Evolutionary conservation across 2,888 invertebrate species (phyloP).

Genomic region (Vesta saturnalis): DNA sequence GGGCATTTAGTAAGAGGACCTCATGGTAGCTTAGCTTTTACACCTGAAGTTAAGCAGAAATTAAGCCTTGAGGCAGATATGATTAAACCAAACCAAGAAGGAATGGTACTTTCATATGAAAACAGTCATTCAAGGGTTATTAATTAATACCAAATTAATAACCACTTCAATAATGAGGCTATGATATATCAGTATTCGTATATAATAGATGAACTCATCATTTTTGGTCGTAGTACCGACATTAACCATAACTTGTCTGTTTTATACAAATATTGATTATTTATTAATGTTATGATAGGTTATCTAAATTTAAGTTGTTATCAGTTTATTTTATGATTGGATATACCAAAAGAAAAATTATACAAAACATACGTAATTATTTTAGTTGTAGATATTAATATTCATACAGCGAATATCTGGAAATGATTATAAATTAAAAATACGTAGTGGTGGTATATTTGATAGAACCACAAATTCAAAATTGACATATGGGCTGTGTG

Average conservation of each 20-base stretch:
- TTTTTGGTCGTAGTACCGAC: no score
- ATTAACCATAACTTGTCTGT: no score
- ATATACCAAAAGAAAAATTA: neutral
- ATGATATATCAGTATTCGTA: no score
- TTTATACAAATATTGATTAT: no score
- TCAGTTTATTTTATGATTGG: no score
- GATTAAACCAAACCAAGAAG: conserved; percentile 69
- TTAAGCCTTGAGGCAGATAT: conserved; percentile 69
- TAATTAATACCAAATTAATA: neutral
- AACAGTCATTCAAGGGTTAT: conserved; percentile 47
- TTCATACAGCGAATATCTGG: conserved; percentile 27
- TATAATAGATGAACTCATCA: no score
- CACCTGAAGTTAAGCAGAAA: conserved; percentile 63
- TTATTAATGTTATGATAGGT: neutral
- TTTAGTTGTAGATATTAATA: conserved; percentile 19
- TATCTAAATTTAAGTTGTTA: neutral
- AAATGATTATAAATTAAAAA: no score
- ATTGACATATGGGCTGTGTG: conserved; percentile 55
- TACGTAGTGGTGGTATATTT: conserved; percentile 2
- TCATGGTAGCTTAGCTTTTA: conserved; percentile 66
- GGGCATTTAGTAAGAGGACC: conserved; percentile 65
- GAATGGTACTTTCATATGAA: conserved; percentile 67
- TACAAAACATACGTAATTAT: conserved; percentile 34
- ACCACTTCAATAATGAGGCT: no score
- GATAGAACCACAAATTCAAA: conserved; percentile 34